Evolutionary conservation across 2,113 vertebrate genomes (phyloP), one percentile per base, ranked within the genome.

Genomic region (Bubalus kerabau): DNA sequence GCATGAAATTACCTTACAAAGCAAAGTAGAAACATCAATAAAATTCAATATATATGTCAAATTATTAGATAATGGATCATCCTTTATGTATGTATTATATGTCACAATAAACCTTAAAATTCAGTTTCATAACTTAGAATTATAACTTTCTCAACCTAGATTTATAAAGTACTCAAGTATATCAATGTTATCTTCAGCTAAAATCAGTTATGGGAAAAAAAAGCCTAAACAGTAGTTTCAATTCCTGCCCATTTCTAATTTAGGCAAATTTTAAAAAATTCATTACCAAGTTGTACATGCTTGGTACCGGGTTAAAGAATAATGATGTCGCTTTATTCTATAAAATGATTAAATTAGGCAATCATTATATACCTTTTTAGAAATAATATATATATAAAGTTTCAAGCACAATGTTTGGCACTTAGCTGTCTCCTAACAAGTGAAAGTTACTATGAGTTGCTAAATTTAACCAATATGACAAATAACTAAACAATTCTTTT

Each of bases 121-220:
- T 90, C 26, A 85, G 30, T 94, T 43, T 86, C 11, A 67, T 23
- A 52, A 90, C 19, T 91, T 94, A 81, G 4, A 91, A 90, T 48
- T 93, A 1, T 57, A 96, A 60, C 3, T 80, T 93, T n/a, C 10
- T 64, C 83, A 48, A 90, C 8, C 46, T 81, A 92, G 30, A 90
- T 64, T 92, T 94, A 84, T 32, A 92, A 93, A 67, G 86, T 80
- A 96, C 2, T 92, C 36, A 96, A 94, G 12, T 97, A 24, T 32
- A 93, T 30, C 43, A 50, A 74, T 0, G 21, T 48, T 48, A 78
- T 64, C 60, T 91, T 82, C 23, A 87, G 16, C 28, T 89, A 87
- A 87, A 95, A 95, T 84, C 24, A 96, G 82, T 92, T 95, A 40
- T 64, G 15, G 56, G 48, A 50, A 74, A 95, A 96, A 90, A 90